phyloP scores from a whole-genome alignment of 2,797 vertebrate species.

The Poecilia picta region DNA sequence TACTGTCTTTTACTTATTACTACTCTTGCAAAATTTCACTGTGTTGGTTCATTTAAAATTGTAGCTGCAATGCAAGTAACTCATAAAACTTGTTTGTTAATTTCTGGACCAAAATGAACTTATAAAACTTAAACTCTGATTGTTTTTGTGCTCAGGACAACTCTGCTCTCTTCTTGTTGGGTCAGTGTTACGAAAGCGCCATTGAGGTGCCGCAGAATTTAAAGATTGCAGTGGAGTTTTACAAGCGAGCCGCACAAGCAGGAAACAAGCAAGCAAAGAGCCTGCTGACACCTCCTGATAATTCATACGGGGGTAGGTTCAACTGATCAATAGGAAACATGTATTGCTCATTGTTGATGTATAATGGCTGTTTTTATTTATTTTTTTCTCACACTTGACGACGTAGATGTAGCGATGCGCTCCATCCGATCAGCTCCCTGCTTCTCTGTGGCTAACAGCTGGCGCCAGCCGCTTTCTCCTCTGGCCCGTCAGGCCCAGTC shows the following conservation, averaged over 20 bases:
- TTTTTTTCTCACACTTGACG: neutral
- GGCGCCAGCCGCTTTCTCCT: constrained; percentile 22
- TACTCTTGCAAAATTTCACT: neutral
- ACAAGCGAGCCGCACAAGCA: constrained; percentile 76
- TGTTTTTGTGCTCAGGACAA: constrained; percentile 79
- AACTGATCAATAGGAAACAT: constrained; percentile 1
- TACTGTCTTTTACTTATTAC: neutral
- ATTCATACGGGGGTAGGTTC: constrained; percentile 40
- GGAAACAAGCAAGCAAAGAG: constrained; percentile 79
- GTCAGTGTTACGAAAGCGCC: constrained; percentile 89
- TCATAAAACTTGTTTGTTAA: neutral
- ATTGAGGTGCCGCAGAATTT: constrained; percentile 83
- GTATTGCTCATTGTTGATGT: neutral
- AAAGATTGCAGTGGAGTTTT: constrained; percentile 79
- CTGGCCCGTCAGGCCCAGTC: constrained; percentile 11
- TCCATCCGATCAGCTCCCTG: constrained; percentile 79
- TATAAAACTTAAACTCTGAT: neutral
- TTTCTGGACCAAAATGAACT: neutral
- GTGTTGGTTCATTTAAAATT: neutral
- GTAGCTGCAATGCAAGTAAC: neutral
- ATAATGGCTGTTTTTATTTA: constrained; percentile 7
- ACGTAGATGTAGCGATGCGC: constrained; percentile 62
- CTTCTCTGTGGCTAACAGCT: constrained; percentile 55
- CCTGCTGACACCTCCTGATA: constrained; percentile 66
- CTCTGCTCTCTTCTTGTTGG: constrained; percentile 87